A percentile compares a stretch with the other conserved stretches of the same genome.
These are phyloP conservation scores for Enteromius radiatus DNA, from an alignment of 2,797 vertebrate species.

Conservation along the genomic window DNA sequence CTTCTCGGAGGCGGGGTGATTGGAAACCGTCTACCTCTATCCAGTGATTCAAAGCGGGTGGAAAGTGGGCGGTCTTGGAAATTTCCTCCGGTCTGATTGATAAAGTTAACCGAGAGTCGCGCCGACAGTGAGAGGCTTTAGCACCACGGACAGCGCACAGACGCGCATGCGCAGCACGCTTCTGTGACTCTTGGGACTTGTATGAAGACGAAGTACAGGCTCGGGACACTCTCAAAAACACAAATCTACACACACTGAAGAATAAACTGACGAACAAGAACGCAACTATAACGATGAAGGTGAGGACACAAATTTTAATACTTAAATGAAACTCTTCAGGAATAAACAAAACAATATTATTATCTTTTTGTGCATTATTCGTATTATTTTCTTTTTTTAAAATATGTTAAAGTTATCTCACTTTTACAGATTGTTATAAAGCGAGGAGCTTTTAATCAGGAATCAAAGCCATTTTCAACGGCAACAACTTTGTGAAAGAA, in stretches of 20 bases:
- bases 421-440: slow-evolving; percentile 5
- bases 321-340: background rate
- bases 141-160: slow-evolving; percentile 65
- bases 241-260: background rate
- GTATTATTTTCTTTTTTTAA: background rate
- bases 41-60: slow-evolving; percentile 27
- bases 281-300: background rate
- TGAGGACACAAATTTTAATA: background rate
- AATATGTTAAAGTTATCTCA: background rate
- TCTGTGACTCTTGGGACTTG: background rate
- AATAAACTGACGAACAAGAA: background rate
- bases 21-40: background rate
- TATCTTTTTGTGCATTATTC: background rate
- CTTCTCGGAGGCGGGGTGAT: slow-evolving; percentile 23
- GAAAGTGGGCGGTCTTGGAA: slow-evolving; percentile 25
- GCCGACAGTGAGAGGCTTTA: slow-evolving; percentile 41
- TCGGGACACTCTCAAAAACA: background rate
- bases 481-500: background rate
- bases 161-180: slow-evolving; percentile 27
- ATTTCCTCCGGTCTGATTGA: background rate
- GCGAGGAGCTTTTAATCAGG: background rate
- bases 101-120: background rate
- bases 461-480: background rate
- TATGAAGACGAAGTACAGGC: background rate
- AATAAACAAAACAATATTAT: background rate